phyloP scores from a whole-genome alignment of 2,113 vertebrate species.

The Seriola dumerili region DNA sequence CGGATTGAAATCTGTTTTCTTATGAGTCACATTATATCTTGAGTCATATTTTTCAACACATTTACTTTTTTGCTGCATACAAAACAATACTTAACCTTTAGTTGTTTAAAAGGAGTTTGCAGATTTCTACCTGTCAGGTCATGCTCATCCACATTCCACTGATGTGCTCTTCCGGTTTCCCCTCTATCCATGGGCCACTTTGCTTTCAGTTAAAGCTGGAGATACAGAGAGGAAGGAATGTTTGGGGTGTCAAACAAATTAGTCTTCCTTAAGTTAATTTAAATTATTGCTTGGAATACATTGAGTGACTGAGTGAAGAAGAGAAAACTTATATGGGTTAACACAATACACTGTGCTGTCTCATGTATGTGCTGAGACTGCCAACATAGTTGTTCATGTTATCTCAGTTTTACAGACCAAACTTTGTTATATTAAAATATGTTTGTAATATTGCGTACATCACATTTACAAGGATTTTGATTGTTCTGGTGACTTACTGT shows the following conservation, averaged over 20 bases:
- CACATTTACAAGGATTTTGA: neutral
- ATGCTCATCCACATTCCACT: slow-evolving; percentile 3
- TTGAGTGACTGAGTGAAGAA: neutral
- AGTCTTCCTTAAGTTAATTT: neutral
- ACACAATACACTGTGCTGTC: neutral
- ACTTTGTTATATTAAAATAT: neutral
- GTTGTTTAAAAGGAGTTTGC: neutral
- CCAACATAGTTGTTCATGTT: neutral
- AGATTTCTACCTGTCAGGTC: slow-evolving; percentile 12
- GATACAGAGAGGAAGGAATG: neutral
- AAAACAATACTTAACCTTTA: neutral
- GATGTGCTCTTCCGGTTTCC: neutral
- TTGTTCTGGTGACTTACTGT: neutral
- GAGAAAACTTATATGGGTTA: neutral
- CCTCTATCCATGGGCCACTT: neutral
- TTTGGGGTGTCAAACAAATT: neutral
- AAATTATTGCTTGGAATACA: neutral
- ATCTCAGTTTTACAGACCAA: too few relatives aligned
- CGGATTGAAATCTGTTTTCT: neutral
- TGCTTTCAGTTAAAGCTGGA: neutral
- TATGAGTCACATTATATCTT: neutral
- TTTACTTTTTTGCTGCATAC: neutral
- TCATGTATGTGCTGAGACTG: neutral
- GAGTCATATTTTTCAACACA: neutral
- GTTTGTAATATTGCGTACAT: neutral